phyloP scores from a whole-genome alignment of 1,140 invertebrate genomes.

The Cepaea nemoralis region DNA sequence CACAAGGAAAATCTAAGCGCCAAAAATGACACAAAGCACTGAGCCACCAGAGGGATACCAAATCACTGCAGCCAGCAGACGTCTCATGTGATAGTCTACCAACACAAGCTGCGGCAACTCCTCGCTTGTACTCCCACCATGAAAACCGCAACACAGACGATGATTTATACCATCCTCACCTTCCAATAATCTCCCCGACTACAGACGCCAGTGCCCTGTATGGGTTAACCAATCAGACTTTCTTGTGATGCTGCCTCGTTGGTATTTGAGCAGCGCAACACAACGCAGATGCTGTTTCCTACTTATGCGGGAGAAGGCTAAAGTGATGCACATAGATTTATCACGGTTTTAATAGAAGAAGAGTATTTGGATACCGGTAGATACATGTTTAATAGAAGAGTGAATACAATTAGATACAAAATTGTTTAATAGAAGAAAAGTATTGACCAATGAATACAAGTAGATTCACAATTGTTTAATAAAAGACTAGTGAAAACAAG shows the following conservation, averaged over 20 bases:
- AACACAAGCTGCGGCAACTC: background rate
- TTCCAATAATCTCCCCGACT: slow-evolving; percentile 10
- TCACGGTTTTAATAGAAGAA: too few relatives aligned
- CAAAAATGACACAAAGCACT: slow-evolving; percentile 61
- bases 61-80: slow-evolving; percentile 52
- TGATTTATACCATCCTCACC: background rate
- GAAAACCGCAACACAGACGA: background rate
- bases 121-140: background rate
- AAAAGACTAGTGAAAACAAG: too few relatives aligned
- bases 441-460: too few relatives aligned
- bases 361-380: too few relatives aligned
- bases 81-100: slow-evolving; percentile 33
- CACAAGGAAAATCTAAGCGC: slow-evolving; percentile 55
- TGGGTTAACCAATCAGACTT: slow-evolving; percentile 26
- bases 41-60: slow-evolving; percentile 58
- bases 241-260: background rate
- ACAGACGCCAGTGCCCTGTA: background rate
- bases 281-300: too few relatives aligned
- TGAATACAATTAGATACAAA: too few relatives aligned
- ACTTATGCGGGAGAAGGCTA: too few relatives aligned
- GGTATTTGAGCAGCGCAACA: too few relatives aligned
- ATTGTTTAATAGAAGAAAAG: too few relatives aligned
- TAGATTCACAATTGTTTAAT: too few relatives aligned
- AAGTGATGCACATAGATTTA: too few relatives aligned
- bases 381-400: too few relatives aligned